phyloP scores from a whole-genome alignment of 2,888 invertebrate genomes.

The Rhagonycha lutea region DNA sequence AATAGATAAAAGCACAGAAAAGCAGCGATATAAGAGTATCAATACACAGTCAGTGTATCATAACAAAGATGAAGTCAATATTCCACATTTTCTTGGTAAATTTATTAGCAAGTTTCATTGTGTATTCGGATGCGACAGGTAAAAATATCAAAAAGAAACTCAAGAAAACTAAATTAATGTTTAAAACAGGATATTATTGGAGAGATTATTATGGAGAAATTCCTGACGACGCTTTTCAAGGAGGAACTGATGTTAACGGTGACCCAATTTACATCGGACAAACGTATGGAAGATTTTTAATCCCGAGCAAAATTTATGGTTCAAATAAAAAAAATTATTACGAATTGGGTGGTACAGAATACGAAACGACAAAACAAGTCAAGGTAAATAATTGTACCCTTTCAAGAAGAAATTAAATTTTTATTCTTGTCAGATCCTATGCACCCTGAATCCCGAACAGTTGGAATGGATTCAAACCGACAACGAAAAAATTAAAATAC shows the following conservation, averaged over 20 bases:
- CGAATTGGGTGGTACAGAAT: slow-evolving; percentile 6
- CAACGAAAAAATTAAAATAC: not conserved
- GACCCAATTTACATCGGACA: not conserved
- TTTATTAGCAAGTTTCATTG: too few relatives aligned
- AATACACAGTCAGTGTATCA: too few relatives aligned
- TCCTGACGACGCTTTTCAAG: not conserved
- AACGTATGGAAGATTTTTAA: not conserved
- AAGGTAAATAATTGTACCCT: not conserved
- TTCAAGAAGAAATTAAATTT: not conserved
- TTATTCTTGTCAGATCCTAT: slow-evolving; percentile 12
- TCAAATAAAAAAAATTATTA: not conserved
- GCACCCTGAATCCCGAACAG: slow-evolving; percentile 14
- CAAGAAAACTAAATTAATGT: not conserved
- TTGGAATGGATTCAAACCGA: slow-evolving; percentile 20
- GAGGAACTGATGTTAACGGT: not conserved
- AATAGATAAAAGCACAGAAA: too few relatives aligned
- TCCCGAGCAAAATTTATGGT: not conserved
- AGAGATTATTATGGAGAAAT: slow-evolving; percentile 8
- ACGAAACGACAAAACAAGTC: not conserved
- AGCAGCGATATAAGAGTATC: too few relatives aligned
- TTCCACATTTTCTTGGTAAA: too few relatives aligned
- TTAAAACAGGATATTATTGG: slow-evolving; percentile 14
- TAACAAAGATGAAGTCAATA: too few relatives aligned
- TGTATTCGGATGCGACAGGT: too few relatives aligned
- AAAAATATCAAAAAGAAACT: too few relatives aligned